phyloP scores from a whole-genome alignment of 1,140 invertebrate genomes.

The Archivesica marissinica region DNA sequence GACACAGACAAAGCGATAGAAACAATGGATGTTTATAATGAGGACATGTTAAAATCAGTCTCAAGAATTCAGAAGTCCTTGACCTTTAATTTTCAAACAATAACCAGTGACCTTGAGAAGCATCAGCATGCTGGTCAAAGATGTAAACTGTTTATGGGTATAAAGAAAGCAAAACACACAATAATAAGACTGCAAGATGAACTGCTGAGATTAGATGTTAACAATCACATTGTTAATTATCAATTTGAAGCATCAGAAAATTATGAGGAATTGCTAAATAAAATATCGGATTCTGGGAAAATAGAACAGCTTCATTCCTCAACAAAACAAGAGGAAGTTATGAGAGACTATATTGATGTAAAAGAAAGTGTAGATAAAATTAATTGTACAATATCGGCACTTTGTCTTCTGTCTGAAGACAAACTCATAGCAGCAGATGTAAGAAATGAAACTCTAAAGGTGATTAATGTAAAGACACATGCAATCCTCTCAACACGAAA shows the following conservation, averaged over 20 bases:
- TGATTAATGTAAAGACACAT: background rate
- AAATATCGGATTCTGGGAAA: background rate
- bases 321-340: background rate
- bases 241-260: background rate
- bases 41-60: background rate
- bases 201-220: background rate
- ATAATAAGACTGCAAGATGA: background rate
- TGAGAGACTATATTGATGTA: background rate
- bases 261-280: background rate
- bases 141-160: slow-evolving; percentile 3
- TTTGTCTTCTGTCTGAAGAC: background rate
- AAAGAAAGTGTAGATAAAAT: background rate
- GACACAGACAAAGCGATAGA: background rate
- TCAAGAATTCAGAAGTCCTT: background rate
- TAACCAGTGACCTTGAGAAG: background rate
- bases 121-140: background rate
- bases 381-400: background rate
- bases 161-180: background rate
- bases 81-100: background rate
- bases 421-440: background rate
- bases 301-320: background rate
- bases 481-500: background rate
- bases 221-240: background rate
- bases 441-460: slow-evolving; percentile 6
- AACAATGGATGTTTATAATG: background rate